Evolutionary conservation across 2,797 vertebrate genomes (phyloP).

Genomic region (Helicolenus hilgendorfi): DNA sequence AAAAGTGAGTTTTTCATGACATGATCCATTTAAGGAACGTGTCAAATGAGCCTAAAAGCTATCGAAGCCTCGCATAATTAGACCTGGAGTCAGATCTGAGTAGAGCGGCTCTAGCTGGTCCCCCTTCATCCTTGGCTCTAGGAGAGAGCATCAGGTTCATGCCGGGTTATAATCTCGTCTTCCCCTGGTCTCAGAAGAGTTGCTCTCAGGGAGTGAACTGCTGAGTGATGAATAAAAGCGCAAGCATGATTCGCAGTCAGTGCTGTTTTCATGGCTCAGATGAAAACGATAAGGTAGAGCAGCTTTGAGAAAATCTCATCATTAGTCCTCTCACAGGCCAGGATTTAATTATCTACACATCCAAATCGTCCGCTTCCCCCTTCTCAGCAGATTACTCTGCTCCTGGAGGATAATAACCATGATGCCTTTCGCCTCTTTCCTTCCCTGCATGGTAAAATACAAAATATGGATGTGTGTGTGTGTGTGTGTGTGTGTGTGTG

Average conservation of each 20-base stretch:
- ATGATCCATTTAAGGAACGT: background rate
- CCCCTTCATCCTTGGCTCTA: constrained; percentile 24
- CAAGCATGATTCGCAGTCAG: constrained; percentile 66
- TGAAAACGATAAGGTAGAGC: constrained; percentile 79
- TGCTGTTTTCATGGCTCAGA: constrained; percentile 77
- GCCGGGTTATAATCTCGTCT: constrained; percentile 47
- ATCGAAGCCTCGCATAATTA: constrained; percentile 25
- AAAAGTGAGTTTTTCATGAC: background rate
- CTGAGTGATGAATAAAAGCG: constrained; percentile 81
- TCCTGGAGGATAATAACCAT: constrained; percentile 80
- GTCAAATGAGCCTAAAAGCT: constrained; percentile 20
- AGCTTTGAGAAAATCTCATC: constrained; percentile 85
- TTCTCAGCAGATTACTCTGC: constrained; percentile 82
- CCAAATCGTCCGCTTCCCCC: constrained; percentile 76
- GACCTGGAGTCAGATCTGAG: constrained; percentile 29
- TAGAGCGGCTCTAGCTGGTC: background rate
- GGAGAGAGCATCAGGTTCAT: constrained; percentile 65
- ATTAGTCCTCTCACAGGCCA: constrained; percentile 86
- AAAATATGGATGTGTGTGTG: constrained; percentile 3
- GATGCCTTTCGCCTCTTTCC: constrained; percentile 60
- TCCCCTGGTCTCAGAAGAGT: constrained; percentile 57
- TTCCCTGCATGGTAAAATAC: constrained; percentile 56
- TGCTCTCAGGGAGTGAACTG: constrained; percentile 64
- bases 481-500: background rate
- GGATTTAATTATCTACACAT: constrained; percentile 86